Percentiles rank a stretch among this genome's conserved stretches.
phyloP scores from a whole-genome alignment of 2,797 vertebrate genomes.

The Mycteria americana region DNA sequence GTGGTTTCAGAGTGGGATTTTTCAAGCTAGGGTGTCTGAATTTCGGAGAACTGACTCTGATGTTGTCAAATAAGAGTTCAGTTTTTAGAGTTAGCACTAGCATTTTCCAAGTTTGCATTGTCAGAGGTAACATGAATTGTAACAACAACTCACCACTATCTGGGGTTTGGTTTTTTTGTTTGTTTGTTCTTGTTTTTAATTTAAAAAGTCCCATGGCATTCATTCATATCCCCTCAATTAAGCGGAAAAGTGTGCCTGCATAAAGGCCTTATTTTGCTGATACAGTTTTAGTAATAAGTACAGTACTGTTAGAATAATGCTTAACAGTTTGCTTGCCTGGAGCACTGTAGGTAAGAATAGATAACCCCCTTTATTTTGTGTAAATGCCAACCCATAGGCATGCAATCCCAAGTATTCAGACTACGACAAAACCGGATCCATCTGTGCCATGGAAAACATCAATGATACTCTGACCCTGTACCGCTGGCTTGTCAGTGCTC shows the following conservation, averaged over 20 bases:
- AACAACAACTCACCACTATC: background rate
- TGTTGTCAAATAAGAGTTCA: background rate
- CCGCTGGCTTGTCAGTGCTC: slow-evolving; percentile 84
- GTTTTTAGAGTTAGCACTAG: background rate
- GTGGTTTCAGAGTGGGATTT: background rate
- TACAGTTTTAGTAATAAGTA: background rate
- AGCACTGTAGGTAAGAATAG: background rate
- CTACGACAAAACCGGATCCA: slow-evolving; percentile 87
- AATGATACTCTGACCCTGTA: slow-evolving; percentile 86
- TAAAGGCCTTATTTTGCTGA: background rate
- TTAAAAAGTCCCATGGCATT: background rate
- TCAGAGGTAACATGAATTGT: background rate
- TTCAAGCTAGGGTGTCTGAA: background rate
- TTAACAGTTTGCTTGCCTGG: background rate
- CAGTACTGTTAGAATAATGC: background rate
- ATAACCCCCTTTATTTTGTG: background rate
- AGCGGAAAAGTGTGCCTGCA: background rate
- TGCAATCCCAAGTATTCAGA: slow-evolving; percentile 87
- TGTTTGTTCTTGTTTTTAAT: background rate
- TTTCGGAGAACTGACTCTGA: background rate
- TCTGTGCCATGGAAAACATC: slow-evolving; percentile 83
- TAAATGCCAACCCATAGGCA: slow-evolving; percentile 66
- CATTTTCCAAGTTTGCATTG: background rate
- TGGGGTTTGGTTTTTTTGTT: background rate
- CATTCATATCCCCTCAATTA: background rate